These are phyloP conservation scores for Ceratothoa steindachneri DNA, from an alignment of 2,888 invertebrate species.

Conservation along the genomic window DNA sequence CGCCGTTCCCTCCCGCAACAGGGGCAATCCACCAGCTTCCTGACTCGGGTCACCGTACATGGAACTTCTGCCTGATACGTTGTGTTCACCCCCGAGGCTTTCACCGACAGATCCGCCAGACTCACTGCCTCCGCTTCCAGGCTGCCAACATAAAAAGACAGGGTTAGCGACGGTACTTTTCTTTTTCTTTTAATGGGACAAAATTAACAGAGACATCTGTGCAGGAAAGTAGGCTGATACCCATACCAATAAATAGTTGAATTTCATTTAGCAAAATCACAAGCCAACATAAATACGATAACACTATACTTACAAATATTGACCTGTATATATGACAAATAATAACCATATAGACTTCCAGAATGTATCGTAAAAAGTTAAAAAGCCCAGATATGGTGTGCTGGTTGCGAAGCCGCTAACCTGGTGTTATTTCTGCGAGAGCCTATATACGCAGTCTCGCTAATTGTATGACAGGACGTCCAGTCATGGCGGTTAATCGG, in stretches of 20 bases:
- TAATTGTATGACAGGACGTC: no score
- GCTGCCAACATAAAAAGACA: slow-evolving; percentile 52
- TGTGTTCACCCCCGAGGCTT: slow-evolving; percentile 72
- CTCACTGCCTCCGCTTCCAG: slow-evolving; percentile 70
- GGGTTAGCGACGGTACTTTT: not conserved
- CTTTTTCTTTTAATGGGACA: no score
- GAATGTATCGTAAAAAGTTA: no score
- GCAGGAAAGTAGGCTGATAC: not conserved
- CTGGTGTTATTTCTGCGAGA: no score
- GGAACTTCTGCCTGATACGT: slow-evolving; percentile 86
- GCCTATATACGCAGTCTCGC: no score
- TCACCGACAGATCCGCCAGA: slow-evolving; percentile 89
- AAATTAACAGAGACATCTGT: not conserved
- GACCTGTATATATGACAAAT: no score
- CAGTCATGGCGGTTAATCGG: no score
- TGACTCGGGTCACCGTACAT: slow-evolving; percentile 74
- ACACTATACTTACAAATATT: no score
- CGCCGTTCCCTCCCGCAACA: slow-evolving; percentile 44
- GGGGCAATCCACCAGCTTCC: slow-evolving; percentile 53
- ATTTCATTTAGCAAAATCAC: not conserved
- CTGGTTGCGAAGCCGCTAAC: no score
- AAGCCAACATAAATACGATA: not conserved
- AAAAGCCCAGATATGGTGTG: no score
- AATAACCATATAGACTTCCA: no score
- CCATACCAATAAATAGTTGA: not conserved